phyloP scores from a whole-genome alignment of 2,113 vertebrate species.

The Macquaria ambigua region DNA sequence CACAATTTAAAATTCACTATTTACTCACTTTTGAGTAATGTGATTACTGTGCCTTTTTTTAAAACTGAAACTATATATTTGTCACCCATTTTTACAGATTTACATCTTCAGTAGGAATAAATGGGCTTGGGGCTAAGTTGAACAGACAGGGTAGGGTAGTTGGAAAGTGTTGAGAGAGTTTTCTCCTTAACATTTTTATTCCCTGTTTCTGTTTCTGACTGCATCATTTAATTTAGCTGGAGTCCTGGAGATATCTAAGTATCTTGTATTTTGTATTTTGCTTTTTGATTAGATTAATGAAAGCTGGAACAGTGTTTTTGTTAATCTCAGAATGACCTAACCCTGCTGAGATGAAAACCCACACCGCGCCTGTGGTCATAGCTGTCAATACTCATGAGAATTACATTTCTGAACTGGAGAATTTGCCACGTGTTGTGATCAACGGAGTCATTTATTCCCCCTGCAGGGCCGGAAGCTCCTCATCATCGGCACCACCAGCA shows the following conservation, averaged over 20 bases:
- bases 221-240: neutral
- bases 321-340: neutral
- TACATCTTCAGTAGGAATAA: too few species aligned
- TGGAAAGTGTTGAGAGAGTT: neutral
- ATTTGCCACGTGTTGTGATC: neutral
- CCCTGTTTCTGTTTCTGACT: neutral
- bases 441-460: neutral
- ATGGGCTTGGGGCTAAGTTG: too few species aligned
- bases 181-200: neutral
- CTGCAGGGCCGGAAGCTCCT: conserved; percentile 94
- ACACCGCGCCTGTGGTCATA: neutral
- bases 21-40: too few species aligned
- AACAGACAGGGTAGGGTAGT: too few species aligned
- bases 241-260: neutral
- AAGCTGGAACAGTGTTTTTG: neutral
- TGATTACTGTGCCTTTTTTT: too few species aligned
- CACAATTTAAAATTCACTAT: too few species aligned
- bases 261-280: neutral
- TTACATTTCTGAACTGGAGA: neutral
- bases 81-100: too few species aligned
- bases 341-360: neutral
- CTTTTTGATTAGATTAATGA: neutral
- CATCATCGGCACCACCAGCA: conserved; percentile 98
- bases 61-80: too few species aligned
- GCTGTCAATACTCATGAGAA: neutral